Evolutionary conservation across 1,140 invertebrate genomes (phyloP), one percentile per base, ranked within the genome.

Genomic region (Neomicropteryx cornuta): DNA sequence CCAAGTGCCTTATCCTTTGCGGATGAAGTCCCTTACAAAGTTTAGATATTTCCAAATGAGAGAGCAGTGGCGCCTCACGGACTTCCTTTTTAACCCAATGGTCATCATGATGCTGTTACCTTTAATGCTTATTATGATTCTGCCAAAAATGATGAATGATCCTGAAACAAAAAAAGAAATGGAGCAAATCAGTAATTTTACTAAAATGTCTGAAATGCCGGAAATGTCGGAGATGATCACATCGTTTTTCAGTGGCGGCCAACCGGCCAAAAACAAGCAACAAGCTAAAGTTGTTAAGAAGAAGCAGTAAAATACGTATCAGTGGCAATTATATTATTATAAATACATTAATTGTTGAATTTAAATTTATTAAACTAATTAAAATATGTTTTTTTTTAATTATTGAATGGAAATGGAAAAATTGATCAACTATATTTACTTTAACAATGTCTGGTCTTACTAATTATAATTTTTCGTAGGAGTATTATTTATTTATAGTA

Each of bases 91-190:
- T 54, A 96, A 90, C 67, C 93, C 94, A 24, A 97, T 97, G 93
- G 86, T 97, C 2, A 72, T 97, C 36, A 97, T 97, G 84, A 97
- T 97, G 92, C 78, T 97, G 18, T 54, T 96, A 33, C 94, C 94
- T 1, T 65, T 97, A 8, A 47, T 96, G 1, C 58, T 97, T 0
- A 87, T 98, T 44, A 85, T 97, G 77, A 71, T 97, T 39, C 62
- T 97, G 47, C 93, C 94, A 6, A 95, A 96, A 65, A 82, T 97
- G 72, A 90, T 97, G 79, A 96, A 91, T 57, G 92, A 97, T 67
- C 89, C 90, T 30, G 92, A 97, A 62, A 90, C 92, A 2, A 79
- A 87, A 76, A 76, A 91, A 76, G 91, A 94, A 71, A 83, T 95
- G 68, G 90, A 94, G 56, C 86, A 92, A 48, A 71, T 94, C 18